These are phyloP conservation scores for Sphecodes monilicornis DNA, from an alignment of 2,888 invertebrate genomes.

Conservation along the genomic window DNA sequence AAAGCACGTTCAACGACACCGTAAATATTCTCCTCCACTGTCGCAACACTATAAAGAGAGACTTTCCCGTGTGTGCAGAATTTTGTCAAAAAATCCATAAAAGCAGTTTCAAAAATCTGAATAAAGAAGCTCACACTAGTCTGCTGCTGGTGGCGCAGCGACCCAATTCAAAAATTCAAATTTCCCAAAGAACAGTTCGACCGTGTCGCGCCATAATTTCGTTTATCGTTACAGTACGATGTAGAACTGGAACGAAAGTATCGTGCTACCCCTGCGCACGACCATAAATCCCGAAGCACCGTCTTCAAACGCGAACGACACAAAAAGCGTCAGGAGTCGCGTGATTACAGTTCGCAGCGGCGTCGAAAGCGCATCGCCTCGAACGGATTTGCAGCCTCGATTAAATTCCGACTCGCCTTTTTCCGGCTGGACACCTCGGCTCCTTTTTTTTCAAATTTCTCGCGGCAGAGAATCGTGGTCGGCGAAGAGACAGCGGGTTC, in stretches of 20 bases:
- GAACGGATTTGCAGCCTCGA: not conserved
- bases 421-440: not conserved
- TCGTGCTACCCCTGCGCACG: not conserved
- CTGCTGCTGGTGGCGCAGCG: not conserved
- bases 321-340: not conserved
- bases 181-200: not conserved
- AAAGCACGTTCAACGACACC: not conserved
- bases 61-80: not conserved
- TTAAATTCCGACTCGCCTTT: constrained; percentile 1
- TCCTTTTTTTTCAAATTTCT: not conserved
- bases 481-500: not conserved
- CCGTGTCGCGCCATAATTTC: not conserved
- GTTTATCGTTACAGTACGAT: not conserved
- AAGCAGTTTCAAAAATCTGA: not conserved
- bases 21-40: not conserved
- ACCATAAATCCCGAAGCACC: not conserved
- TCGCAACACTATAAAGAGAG: not conserved
- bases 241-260: not conserved
- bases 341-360: not conserved
- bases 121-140: not conserved
- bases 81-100: not conserved
- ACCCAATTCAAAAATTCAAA: not conserved
- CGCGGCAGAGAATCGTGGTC: not conserved
- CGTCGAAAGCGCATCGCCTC: not conserved
- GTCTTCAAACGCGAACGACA: not conserved